phyloP scores from a whole-genome alignment of 2,113 vertebrate species.

The Triplophysa rosa region DNA sequence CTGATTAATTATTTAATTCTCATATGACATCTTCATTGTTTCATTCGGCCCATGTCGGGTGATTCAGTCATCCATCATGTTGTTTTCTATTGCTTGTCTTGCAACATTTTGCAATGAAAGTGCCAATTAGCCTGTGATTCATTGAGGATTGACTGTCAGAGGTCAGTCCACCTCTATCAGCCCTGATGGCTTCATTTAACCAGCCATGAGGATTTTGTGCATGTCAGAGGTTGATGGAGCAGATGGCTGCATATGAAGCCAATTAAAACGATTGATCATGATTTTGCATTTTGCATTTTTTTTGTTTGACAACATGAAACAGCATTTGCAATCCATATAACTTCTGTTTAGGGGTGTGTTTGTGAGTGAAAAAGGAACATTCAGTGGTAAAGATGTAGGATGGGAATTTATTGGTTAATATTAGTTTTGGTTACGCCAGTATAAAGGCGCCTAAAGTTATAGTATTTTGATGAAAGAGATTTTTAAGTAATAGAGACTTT shows the following conservation, averaged over 20 bases:
- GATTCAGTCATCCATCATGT: constrained; percentile 42
- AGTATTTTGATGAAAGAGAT: too few species aligned
- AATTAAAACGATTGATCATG: neutral
- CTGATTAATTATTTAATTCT: neutral
- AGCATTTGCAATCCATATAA: too few species aligned
- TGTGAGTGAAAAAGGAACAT: too few species aligned
- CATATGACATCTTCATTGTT: constrained; percentile 1
- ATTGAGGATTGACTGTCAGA: constrained; percentile 49
- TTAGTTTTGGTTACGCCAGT: too few species aligned
- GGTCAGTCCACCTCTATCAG: constrained; percentile 44
- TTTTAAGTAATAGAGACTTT: too few species aligned
- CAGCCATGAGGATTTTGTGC: constrained; percentile 34
- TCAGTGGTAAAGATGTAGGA: too few species aligned
- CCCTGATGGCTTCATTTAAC: constrained; percentile 55
- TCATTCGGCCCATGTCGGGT: constrained; percentile 1
- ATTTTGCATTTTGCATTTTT: neutral
- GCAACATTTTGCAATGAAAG: constrained; percentile 53
- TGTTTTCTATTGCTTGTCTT: constrained; percentile 38
- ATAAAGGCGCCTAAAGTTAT: too few species aligned
- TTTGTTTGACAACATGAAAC: neutral
- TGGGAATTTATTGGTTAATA: too few species aligned
- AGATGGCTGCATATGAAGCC: constrained; percentile 19
- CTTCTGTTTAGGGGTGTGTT: too few species aligned
- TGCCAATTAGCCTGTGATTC: constrained; percentile 51
- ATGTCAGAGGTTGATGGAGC: constrained; percentile 28